Base-by-base conservation (phyloP, 2,113 vertebrate species). In the Tor tambroides region DNA sequence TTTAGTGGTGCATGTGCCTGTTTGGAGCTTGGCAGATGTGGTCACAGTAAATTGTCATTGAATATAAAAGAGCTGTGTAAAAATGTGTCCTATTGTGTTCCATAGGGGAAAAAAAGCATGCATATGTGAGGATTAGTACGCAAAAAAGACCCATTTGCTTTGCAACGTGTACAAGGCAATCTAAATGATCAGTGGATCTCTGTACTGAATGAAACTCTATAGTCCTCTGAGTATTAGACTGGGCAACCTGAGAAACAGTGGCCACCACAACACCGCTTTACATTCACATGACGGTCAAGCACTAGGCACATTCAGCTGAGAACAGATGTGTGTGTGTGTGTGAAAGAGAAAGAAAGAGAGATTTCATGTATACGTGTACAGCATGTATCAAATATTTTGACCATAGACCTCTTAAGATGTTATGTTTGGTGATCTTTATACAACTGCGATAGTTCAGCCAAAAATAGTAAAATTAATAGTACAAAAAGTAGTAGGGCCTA, bases 161-260 rank as follows among this genome's bases (percentile, higher is more conserved):
- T 49, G 43, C 17, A 56, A 61, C 11, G 2, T 30, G 38, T 49
- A 69, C 61, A 82, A 30, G 61, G 32, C 80, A 67, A 69, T 65
- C 54, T 63, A 56, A 81, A 81, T 17, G 59, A 79, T 28, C 67
- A 35, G 69, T 8, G 46, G 28, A 87, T 56, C 30, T 75, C 46
- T 61, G 69, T 81, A 79, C 41, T 51, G 61, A 28, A 67, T 51
- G 75, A 79, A 86, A 86, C 75, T 26, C 43, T 69, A 26, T 86
- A 69, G 77, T 86, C 43, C 84, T 79, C 15, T 49, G 84, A 79
- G 74, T 79, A 85, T 69, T 79, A 49, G 41, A 32, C 43, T 23
- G 28, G 10, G 75, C 26, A 86, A 79, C 84, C 75, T 85, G 84
- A 85, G 84, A 78, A 85, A 85, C 84, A 65, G 56, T 4, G 26